phyloP scores from a whole-genome alignment of 1,140 invertebrate genomes.

The Neomicropteryx cornuta region DNA sequence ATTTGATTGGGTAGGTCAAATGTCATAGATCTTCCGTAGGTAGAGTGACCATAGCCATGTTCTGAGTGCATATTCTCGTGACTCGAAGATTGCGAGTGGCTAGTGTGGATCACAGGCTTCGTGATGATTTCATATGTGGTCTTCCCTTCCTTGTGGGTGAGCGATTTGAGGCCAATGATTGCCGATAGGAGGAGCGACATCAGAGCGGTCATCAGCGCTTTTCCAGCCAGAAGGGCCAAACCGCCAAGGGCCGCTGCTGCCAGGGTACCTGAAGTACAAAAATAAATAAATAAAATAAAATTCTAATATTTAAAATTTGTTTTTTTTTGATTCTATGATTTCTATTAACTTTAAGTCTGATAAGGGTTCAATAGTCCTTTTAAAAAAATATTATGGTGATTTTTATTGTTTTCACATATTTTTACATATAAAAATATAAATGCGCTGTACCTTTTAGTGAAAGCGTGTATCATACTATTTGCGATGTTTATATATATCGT shows the following conservation, averaged over 20 bases:
- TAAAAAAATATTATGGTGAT: not conserved
- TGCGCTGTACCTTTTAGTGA: too few species aligned
- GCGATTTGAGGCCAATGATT: conserved; percentile 59
- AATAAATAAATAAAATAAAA: conserved; percentile 4
- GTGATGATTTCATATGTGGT: conserved; percentile 74
- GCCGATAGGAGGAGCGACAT: conserved; percentile 66
- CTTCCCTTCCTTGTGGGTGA: conserved; percentile 49
- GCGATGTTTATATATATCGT: too few species aligned
- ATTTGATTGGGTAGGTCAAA: too few species aligned
- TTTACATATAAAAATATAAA: too few species aligned
- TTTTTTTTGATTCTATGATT: not conserved
- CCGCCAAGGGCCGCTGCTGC: conserved; percentile 63
- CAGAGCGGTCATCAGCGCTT: conserved; percentile 69
- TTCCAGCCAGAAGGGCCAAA: conserved; percentile 63
- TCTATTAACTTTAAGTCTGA: too few species aligned
- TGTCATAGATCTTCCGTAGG: too few species aligned
- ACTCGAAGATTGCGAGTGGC: conserved; percentile 53
- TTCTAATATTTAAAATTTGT: conserved; percentile 2
- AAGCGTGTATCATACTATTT: too few species aligned
- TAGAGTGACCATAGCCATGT: conserved; percentile 25
- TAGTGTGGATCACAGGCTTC: conserved; percentile 61
- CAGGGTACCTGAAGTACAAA: conserved; percentile 44
- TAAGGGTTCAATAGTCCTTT: not conserved
- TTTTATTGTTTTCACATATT: too few species aligned
- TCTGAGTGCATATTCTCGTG: conserved; percentile 46